Evolutionary conservation across 2,888 invertebrate species (phyloP), one percentile per base, ranked within the genome.

Genomic region (Sesamia inferens): DNA sequence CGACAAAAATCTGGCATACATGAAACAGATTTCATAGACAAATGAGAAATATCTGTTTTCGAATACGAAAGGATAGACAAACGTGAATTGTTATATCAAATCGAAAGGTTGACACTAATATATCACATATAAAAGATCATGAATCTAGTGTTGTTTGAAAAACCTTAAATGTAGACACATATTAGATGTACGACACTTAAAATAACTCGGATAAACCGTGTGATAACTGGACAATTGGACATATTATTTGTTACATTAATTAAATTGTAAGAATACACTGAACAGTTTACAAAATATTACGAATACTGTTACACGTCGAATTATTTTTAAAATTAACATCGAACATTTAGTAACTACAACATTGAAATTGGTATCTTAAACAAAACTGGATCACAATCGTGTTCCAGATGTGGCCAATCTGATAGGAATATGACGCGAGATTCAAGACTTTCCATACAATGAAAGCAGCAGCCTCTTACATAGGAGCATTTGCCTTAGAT

Each of bases 241-340:
- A 31, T 68, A 58, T 55, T 24, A 55, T 68, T 68, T 74, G 39
- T 66, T 63, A 78, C 57, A 77, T 75, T 76, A 19, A 74, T 62
- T 58, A 54, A 66, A 71, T 71, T 71, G 75, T 71, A 67, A 62
- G 65, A 74, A 55, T 76, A 84, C 73, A 64, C 54, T 67, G 66
- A 66, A 57, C 51, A 65, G 48, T 47, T 61, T 24, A 80, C 48
- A 42, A 72, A 66, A 44, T 58, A 54, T 76, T 66, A 72, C 16
- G 44, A 71, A 62, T 57, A 31, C 31, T 31, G 31, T 69, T 76
- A 80, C 62, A 82, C 69, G 74, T 68, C 51, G 47, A 68, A 68
- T 76, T 55, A 78, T 58, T 76, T 68, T 67, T 61, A 67, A 82
- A 88, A 83, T 78, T 78, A 89, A 90, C 89, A 90, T 67, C 83